Evolutionary conservation across 1,140 invertebrate genomes (phyloP), one percentile per base, ranked within the genome.

Genomic region (Anoplolepis gracilipes): DNA sequence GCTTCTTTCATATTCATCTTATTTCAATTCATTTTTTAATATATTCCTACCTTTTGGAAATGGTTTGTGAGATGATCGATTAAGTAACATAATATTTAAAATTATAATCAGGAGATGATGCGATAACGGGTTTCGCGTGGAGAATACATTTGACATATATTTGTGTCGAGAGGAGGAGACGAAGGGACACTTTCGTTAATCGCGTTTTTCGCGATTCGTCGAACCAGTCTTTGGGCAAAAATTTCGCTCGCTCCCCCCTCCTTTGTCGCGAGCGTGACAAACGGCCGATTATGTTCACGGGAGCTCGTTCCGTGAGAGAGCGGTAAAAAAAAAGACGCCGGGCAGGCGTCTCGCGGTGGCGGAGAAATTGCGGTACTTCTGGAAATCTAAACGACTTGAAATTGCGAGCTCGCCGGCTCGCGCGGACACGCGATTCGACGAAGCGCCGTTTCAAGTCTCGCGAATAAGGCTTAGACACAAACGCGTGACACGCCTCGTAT

Each of bases 371-470:
- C 86, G 59, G 53, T 69, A 73, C 73, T 61, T 79, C 85, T 57
- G 42, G 10, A 53, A 87, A 79, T 87, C 53, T 85, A 85, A 82
- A 79, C 49, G 49, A 75, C 42, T 73, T 4, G 39, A 67, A 87
- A 87, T 88, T 85, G 85, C 78, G 30, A 72, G 72, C 55, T 78
- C 39, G 61, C 39, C 11, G 28, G 30, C 53, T 30, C 22, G 70
- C 61, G 61, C 36, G 13, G 67, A n/a, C 79, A 78, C 57, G 78
- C 79, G 73, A 88, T 67, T 88, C 67, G 57, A 67, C 36, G 42
- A 33, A n/a, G 55, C 39, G 39, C 46, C 33, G 57, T 30, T 64
- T 62, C 72, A 25, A n/a, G 76, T 13, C 39, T 49, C 57, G n/a
- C 19, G 46, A 36, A 28, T n/a, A 28, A n/a, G 46, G 16, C 46